These are phyloP conservation scores for Tachina lurida DNA, from an alignment of 2,888 invertebrate genomes.

Conservation along the genomic window DNA sequence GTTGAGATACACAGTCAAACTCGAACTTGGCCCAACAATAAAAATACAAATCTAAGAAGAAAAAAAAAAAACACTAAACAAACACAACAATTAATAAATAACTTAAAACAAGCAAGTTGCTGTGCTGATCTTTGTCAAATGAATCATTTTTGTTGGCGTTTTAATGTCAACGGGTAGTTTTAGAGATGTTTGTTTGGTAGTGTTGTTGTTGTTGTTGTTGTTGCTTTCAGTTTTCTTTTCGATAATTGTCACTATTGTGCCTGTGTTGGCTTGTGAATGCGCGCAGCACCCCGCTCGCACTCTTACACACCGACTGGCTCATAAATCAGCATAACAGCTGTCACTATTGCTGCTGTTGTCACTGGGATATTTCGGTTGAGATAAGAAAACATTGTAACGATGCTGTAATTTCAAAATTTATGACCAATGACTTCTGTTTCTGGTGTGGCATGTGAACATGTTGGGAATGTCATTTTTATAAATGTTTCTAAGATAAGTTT, in stretches of 20 bases:
- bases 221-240: slow-evolving; percentile 7
- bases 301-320: neutral
- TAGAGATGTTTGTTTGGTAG: slow-evolving; percentile 4
- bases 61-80: slow-evolving; percentile 14
- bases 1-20: slow-evolving; percentile 38
- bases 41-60: slow-evolving; percentile 17
- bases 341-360: slow-evolving; percentile 54
- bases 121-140: slow-evolving; percentile 55
- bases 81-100: slow-evolving; percentile 68
- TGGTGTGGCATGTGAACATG: slow-evolving; percentile 37
- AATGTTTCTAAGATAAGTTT: slow-evolving; percentile 34
- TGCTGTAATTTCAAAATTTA: slow-evolving; percentile 60
- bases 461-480: slow-evolving; percentile 33
- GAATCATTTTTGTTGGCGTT: slow-evolving; percentile 57
- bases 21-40: neutral
- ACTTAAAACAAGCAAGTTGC: slow-evolving; percentile 33
- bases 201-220: too few species aligned
- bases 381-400: slow-evolving; percentile 48
- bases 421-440: slow-evolving; percentile 56
- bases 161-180: slow-evolving; percentile 37
- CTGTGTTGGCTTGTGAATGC: neutral
- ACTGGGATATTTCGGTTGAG: slow-evolving; percentile 42
- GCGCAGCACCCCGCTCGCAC: slow-evolving; percentile 14
- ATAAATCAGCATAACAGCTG: slow-evolving; percentile 69
- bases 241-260: slow-evolving; percentile 42